Evolutionary conservation across 2,797 vertebrate genomes (phyloP).

Genomic region (Ctenopoma multispine): DNA sequence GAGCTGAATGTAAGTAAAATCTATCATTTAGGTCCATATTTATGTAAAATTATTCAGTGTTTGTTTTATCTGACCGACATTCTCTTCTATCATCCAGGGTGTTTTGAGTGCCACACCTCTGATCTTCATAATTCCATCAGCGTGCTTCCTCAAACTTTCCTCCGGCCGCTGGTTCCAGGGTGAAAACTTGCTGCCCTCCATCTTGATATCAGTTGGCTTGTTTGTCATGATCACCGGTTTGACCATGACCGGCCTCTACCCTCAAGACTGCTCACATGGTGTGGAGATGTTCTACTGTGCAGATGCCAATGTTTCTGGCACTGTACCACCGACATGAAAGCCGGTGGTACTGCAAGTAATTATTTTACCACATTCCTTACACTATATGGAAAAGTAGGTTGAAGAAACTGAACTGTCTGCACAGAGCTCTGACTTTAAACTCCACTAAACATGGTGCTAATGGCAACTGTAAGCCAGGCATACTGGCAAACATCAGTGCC

Average conservation of each 20-base stretch:
- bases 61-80: not conserved
- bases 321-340: conserved; percentile 64
- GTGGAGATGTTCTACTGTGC: conserved; percentile 94
- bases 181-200: conserved; percentile 85
- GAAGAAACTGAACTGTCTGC: not conserved
- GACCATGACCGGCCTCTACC: conserved; percentile 86
- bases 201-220: conserved; percentile 86
- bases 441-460: too few relatives aligned
- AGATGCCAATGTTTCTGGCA: conserved; percentile 82
- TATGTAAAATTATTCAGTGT: not conserved
- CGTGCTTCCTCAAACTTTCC: conserved; percentile 92
- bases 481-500: not conserved
- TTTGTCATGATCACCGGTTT: conserved; percentile 91
- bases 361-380: not conserved
- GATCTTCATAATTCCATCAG: conserved; percentile 95
- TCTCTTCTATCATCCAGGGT: conserved; percentile 81
- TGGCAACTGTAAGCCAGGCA: not conserved
- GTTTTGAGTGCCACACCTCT: conserved; percentile 92
- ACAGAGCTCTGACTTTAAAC: not conserved
- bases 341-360: conserved; percentile 4
- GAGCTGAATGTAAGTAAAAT: conserved; percentile 92
- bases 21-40: not conserved
- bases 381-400: not conserved
- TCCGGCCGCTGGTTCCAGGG: conserved; percentile 86
- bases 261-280: conserved; percentile 92